phyloP scores from a whole-genome alignment of 2,888 invertebrate genomes.

The Lucinisca nassula region DNA sequence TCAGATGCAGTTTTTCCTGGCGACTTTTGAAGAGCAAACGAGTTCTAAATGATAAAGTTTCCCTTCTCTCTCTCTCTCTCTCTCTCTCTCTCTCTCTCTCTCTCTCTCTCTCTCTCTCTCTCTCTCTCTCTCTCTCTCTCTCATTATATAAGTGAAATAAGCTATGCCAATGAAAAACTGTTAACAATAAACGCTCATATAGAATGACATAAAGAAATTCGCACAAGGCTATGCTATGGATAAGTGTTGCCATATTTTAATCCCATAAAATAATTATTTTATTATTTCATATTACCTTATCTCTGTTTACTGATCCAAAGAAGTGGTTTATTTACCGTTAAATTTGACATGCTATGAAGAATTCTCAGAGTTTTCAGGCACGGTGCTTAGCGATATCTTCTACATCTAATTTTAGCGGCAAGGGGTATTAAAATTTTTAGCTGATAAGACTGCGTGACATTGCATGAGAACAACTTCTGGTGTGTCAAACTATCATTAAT shows the following conservation, averaged over 20 bases:
- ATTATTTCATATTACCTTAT: neutral
- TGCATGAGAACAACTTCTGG: neutral
- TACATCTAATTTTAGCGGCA: no score
- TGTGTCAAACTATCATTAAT: no score
- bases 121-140: neutral
- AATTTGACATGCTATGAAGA: neutral
- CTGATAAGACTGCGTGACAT: neutral
- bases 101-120: slow-evolving; percentile 4
- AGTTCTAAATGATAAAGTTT: no score
- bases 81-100: slow-evolving; percentile 21
- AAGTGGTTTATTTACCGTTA: slow-evolving; percentile 1
- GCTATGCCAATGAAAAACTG: no score
- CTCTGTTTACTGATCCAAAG: neutral
- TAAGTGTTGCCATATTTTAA: slow-evolving; percentile 5
- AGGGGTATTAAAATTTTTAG: no score
- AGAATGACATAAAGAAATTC: neutral
- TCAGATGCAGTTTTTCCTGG: no score
- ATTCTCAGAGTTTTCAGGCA: neutral
- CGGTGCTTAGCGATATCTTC: no score
- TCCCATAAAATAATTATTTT: neutral
- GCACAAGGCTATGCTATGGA: neutral
- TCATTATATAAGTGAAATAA: neutral
- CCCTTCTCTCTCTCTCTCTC: slow-evolving; percentile 21
- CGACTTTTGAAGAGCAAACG: no score
- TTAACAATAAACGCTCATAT: neutral